phyloP scores from a whole-genome alignment of 2,888 invertebrate genomes.

The Linnaemya vulpina region DNA sequence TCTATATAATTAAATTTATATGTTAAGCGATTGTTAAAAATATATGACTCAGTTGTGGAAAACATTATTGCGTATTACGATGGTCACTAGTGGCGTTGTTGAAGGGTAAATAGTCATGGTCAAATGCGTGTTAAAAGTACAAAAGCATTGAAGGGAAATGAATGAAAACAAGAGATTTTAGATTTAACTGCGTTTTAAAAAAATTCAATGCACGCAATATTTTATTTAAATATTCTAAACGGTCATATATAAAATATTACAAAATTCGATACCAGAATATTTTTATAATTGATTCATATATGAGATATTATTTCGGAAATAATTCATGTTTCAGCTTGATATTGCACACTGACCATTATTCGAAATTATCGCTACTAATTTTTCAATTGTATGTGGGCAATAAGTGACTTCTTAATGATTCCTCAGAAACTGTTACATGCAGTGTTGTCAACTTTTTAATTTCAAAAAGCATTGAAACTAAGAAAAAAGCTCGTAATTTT shows the following conservation, averaged over 20 bases:
- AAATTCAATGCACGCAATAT: constrained; percentile 9
- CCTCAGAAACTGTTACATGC: no score
- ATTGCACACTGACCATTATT: no score
- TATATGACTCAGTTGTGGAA: constrained; percentile 34
- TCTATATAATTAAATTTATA: not conserved
- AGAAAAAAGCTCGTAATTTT: no score
- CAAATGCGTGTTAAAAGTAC: constrained; percentile 45
- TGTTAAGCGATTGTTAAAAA: not conserved
- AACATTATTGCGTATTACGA: constrained; percentile 13
- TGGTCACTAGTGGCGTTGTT: constrained; percentile 13
- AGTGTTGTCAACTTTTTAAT: no score
- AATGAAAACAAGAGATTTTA: not conserved
- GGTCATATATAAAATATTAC: not conserved
- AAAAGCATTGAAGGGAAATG: constrained; percentile 1
- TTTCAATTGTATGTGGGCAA: no score
- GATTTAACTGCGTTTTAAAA: constrained; percentile 17
- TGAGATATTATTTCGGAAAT: no score
- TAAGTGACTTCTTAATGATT: no score
- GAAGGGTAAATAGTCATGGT: constrained; percentile 55
- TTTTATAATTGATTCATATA: no score
- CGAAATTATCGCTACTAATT: no score
- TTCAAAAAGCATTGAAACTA: no score
- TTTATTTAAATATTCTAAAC: not conserved
- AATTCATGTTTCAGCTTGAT: no score
- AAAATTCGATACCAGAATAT: no score